Percentiles rank a stretch among this genome's conserved stretches.
phyloP scores from a whole-genome alignment of 2,797 vertebrate genomes.

The Uromys caudimaculatus region DNA sequence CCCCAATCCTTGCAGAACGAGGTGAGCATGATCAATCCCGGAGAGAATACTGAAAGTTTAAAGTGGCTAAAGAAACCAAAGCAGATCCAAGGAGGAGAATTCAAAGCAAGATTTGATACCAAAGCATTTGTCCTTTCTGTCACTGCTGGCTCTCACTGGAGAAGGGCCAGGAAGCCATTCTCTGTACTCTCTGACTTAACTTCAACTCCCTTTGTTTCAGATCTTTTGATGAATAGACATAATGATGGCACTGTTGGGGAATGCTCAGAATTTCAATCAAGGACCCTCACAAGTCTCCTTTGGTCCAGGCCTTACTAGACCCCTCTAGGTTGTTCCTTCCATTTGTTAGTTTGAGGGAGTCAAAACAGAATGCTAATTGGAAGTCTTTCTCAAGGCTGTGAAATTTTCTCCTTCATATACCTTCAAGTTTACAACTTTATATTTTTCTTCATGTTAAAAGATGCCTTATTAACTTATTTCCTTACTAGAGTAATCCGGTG shows the following conservation, averaged over 20 bases:
- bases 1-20: too few relatives aligned
- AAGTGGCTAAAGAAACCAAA: not conserved
- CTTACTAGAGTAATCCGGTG: not conserved
- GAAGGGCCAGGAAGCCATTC: not conserved
- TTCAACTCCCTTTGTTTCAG: constrained; percentile 1
- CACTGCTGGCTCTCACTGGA: not conserved
- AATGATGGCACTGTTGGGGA: not conserved
- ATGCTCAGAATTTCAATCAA: not conserved
- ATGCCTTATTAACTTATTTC: not conserved
- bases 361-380: not conserved
- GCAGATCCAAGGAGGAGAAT: not conserved
- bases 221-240: not conserved
- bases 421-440: not conserved
- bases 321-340: not conserved
- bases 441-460: constrained; percentile 1
- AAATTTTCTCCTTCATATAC: constrained; percentile 40
- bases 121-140: not conserved
- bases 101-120: not conserved
- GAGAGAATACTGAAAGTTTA: constrained; percentile 18
- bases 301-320: not conserved
- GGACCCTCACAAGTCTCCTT: not conserved
- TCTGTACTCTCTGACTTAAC: not conserved
- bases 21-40: not conserved
- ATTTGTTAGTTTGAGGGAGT: not conserved
- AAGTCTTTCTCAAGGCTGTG: not conserved